These are phyloP conservation scores for Caiman crocodilus DNA, from an alignment of 2,797 vertebrate species.

Conservation along the genomic window DNA sequence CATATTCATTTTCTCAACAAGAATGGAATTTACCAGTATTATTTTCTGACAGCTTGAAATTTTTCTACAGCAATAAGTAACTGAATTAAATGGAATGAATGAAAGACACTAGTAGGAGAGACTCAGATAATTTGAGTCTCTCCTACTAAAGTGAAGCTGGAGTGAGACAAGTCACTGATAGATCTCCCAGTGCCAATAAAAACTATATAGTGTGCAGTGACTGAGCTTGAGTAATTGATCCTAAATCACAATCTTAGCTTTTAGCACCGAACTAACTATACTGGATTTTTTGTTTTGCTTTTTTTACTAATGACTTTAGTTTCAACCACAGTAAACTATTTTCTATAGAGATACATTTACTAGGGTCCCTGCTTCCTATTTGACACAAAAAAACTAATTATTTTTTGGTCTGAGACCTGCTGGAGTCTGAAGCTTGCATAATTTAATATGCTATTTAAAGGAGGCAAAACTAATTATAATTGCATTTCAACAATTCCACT, in stretches of 20 bases:
- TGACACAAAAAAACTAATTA: rapidly evolving
- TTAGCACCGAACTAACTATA: neutral
- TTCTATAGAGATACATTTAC: neutral
- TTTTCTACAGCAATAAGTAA: neutral
- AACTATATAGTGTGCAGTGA: neutral
- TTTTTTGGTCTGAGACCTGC: neutral
- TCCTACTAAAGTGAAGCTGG: neutral
- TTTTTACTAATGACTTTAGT: neutral
- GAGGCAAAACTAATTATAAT: neutral
- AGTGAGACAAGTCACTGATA: neutral
- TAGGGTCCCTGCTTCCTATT: rapidly evolving
- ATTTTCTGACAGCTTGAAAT: constrained; percentile 10
- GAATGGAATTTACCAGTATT: neutral
- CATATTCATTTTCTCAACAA: constrained; percentile 4
- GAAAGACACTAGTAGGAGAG: neutral
- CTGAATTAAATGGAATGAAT: constrained; percentile 14
- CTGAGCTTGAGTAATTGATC: neutral
- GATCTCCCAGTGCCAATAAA: neutral
- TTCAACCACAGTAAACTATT: neutral
- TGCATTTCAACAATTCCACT: neutral
- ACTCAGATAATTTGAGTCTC: constrained; percentile 1
- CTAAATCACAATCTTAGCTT: rapidly evolving
- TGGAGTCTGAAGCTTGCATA: neutral
- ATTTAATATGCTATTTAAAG: neutral
- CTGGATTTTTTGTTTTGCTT: neutral